phyloP scores from a whole-genome alignment of 2,797 vertebrate species.

The Eidolon dupreanum region DNA sequence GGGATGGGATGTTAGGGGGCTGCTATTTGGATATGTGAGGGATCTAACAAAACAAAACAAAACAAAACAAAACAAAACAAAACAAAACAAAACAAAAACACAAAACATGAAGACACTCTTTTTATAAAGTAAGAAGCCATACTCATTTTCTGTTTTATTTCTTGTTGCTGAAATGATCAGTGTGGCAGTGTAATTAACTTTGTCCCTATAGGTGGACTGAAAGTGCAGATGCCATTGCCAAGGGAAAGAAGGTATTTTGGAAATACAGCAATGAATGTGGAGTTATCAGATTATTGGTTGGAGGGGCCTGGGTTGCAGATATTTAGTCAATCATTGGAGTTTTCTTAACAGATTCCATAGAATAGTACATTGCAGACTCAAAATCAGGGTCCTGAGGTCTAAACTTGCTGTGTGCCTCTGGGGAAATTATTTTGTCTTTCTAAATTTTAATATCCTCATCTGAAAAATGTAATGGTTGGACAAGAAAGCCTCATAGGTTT shows the following conservation, averaged over 20 bases:
- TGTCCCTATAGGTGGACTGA: not conserved
- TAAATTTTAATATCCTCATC: not conserved
- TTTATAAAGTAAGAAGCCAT: not conserved
- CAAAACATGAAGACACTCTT: not conserved
- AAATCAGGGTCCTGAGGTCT: not conserved
- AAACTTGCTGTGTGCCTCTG: not conserved
- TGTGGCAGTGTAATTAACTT: not conserved
- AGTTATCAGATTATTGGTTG: not conserved
- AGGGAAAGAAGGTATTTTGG: not conserved
- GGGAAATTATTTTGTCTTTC: not conserved
- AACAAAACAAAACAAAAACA: not conserved
- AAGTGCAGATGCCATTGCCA: not conserved
- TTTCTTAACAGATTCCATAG: not conserved
- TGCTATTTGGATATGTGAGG: not conserved
- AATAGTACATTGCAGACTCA: not conserved
- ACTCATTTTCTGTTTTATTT: not conserved
- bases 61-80: not conserved
- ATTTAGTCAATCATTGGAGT: not conserved
- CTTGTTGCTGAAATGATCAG: not conserved
- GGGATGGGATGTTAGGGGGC: not conserved
- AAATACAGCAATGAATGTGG: not conserved
- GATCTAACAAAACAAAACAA: not conserved
- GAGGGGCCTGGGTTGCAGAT: not conserved
- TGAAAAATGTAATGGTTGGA: not conserved
- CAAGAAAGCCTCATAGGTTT: not conserved